phyloP scores from a whole-genome alignment of 2,888 invertebrate species.

The Norana najaformis region DNA sequence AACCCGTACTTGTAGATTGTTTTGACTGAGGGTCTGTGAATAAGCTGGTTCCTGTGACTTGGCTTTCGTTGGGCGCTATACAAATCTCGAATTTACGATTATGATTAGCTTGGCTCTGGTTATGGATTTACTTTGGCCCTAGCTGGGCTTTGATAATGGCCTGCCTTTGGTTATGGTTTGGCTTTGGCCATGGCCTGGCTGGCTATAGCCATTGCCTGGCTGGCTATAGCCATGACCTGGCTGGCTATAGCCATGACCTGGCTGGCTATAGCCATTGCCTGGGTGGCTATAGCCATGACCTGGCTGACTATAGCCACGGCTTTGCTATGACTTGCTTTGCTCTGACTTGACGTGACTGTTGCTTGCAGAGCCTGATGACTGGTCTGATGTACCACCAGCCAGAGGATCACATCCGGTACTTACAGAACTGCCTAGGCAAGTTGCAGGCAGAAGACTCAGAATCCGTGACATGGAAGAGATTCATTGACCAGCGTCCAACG shows the following conservation, averaged over 20 bases:
- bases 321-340: too few species aligned
- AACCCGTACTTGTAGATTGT: too few species aligned
- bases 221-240: neutral
- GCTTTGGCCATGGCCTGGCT: neutral
- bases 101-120: too few species aligned
- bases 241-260: neutral
- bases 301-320: neutral
- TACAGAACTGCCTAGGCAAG: conserved; percentile 57
- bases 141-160: neutral
- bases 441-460: conserved; percentile 54
- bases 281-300: neutral
- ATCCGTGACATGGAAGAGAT: conserved; percentile 58
- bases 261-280: neutral
- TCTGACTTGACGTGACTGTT: too few species aligned
- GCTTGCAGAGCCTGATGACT: conserved; percentile 65
- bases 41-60: too few species aligned
- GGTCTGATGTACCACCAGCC: conserved; percentile 65
- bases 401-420: conserved; percentile 61
- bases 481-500: conserved; percentile 56
- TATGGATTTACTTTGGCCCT: neutral
- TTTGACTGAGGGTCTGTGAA: too few species aligned
- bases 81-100: too few species aligned
- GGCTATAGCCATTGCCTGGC: neutral
- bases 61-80: too few species aligned
- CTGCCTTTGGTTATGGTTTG: too few species aligned